Percentiles rank a stretch among this genome's conserved stretches.
Conservation (phyloP, 1,140 invertebrate species). For the Lepidotrigona ventralis region DNA sequence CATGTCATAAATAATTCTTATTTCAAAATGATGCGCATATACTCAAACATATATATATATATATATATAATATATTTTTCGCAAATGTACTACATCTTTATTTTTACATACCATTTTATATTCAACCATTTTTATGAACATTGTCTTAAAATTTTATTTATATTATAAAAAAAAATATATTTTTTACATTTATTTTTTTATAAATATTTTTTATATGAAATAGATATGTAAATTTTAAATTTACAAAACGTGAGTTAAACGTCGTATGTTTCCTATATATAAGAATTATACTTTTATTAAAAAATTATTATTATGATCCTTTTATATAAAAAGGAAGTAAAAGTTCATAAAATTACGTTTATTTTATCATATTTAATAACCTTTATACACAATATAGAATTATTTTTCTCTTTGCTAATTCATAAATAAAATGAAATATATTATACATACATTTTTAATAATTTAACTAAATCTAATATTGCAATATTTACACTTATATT, state of each 20-base stretch:
- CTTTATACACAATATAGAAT: neutral
- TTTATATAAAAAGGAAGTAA: neutral
- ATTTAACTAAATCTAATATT: neutral
- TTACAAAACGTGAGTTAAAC: neutral
- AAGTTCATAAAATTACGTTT: neutral
- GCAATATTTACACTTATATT: conserved; percentile 57
- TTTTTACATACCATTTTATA: conserved; percentile 14
- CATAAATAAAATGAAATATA: neutral
- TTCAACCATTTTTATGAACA: neutral
- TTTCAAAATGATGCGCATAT: too few relatives aligned
- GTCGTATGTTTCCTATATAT: conserved; percentile 16
- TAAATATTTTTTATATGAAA: conserved; percentile 7
- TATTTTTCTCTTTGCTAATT: neutral
- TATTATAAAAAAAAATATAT: neutral
- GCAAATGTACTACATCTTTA: neutral
- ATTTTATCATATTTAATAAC: neutral
- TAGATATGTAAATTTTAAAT: conserved; percentile 21
- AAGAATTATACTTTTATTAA: neutral
- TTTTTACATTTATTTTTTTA: conserved; percentile 26
- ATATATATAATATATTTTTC: conserved; percentile 17
- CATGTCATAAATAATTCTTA: conserved; percentile 6
- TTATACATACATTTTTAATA: neutral
- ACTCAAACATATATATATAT: neutral
- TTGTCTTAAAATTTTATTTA: neutral
- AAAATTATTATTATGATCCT: too few relatives aligned